phyloP scores from a whole-genome alignment of 2,113 vertebrate species.

The Ramphastos sulfuratus region DNA sequence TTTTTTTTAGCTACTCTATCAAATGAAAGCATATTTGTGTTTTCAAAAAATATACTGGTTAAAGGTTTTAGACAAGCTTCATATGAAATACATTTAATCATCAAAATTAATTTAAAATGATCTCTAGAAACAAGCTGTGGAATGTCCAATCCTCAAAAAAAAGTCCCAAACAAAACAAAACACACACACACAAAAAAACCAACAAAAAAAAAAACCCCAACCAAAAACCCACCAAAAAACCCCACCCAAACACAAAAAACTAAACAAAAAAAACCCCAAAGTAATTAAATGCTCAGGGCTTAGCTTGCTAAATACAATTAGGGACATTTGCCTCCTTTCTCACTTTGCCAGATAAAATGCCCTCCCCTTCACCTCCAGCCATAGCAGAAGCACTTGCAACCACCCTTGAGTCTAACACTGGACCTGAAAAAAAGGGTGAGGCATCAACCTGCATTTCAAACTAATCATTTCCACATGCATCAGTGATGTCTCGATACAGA shows the following conservation, averaged over 20 bases:
- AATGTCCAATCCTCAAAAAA: constrained; percentile 46
- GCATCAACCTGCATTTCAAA: not conserved
- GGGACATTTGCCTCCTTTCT: not conserved
- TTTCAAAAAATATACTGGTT: constrained; percentile 5
- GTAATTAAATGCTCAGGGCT: constrained; percentile 8
- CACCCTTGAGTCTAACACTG: not conserved
- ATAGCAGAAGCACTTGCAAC: not conserved
- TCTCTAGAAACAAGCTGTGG: constrained; percentile 45
- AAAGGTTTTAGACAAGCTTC: constrained; percentile 38
- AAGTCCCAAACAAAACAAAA: not conserved
- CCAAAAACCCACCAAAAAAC: too few relatives aligned
- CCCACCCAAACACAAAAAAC: not conserved
- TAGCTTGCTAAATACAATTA: constrained; percentile 34
- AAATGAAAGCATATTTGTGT: constrained; percentile 25
- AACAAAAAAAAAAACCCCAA: not conserved
- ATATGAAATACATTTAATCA: constrained; percentile 47
- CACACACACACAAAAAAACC: not conserved
- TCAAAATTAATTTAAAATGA: constrained; percentile 48
- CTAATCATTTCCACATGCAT: not conserved
- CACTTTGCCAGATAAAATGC: not conserved
- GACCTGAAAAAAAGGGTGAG: not conserved
- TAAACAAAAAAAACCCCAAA: not conserved
- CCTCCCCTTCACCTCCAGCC: not conserved
- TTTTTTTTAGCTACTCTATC: constrained; percentile 8
- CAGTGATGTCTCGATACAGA: accelerated